Conservation (phyloP, 2,113 vertebrate species). For the Ellobius talpinus region DNA sequence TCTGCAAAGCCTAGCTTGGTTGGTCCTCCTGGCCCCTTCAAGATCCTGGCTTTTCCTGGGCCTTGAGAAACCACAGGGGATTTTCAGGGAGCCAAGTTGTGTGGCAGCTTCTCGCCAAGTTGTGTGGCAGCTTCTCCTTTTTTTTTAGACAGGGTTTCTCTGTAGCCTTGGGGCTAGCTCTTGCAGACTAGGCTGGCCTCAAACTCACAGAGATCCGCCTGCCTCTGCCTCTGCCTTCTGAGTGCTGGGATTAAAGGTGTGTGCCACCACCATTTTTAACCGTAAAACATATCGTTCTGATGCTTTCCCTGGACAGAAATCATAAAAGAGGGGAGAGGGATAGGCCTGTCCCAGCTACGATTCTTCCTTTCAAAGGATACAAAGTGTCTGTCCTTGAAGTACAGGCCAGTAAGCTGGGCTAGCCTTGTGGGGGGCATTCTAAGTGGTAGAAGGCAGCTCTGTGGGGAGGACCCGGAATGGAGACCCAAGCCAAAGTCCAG, state of each 20-base stretch:
- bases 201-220: too few relatives aligned
- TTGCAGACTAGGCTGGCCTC: too few relatives aligned
- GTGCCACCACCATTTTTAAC: neutral
- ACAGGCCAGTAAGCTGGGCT: neutral
- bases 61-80: neutral
- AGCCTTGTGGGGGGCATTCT: neutral
- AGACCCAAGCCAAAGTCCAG: neutral
- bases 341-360: neutral
- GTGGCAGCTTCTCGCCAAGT: neutral
- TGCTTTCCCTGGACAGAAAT: neutral
- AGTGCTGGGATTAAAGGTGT: too few relatives aligned
- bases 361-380: neutral
- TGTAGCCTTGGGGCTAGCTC: too few relatives aligned
- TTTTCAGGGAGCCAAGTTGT: neutral
- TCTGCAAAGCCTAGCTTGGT: neutral
- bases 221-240: too few relatives aligned
- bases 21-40: neutral
- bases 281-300: neutral
- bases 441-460: neutral
- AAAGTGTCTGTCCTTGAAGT: neutral
- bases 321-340: neutral
- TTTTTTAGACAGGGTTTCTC: too few relatives aligned
- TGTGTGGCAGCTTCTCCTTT: neutral
- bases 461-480: neutral
- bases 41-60: neutral